Conservation (phyloP, 2,113 vertebrate genomes). For the Poecile atricapillus region DNA sequence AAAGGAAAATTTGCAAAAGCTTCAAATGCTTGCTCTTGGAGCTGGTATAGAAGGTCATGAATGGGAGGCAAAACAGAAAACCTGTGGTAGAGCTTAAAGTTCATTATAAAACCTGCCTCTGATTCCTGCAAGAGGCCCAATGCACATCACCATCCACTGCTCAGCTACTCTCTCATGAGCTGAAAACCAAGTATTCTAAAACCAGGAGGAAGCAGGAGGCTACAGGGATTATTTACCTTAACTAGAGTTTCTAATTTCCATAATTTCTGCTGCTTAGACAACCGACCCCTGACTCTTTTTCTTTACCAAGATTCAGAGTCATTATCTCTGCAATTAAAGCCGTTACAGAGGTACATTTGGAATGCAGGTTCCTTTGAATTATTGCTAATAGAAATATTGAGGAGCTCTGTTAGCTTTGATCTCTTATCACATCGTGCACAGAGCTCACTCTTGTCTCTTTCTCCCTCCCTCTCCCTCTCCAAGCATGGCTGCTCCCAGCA, state of each 20-base stretch:
- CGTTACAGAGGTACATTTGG: slow-evolving; percentile 12
- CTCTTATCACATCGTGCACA: slow-evolving; percentile 13
- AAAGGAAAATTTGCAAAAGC: background rate
- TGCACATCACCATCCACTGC: background rate
- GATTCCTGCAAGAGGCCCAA: background rate
- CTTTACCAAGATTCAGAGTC: background rate
- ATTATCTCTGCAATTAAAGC: slow-evolving; percentile 65
- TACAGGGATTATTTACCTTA: background rate
- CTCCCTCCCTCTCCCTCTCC: background rate
- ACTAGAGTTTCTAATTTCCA: background rate
- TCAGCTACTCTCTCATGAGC: background rate
- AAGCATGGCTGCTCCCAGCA: background rate
- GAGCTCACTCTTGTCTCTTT: background rate
- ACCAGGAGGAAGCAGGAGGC: background rate
- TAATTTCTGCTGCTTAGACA: slow-evolving; percentile 20
- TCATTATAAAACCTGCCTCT: background rate
- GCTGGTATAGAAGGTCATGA: background rate
- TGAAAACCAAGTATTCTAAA: background rate
- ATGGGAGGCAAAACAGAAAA: background rate
- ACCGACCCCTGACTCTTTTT: background rate
- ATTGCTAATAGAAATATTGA: slow-evolving; percentile 18
- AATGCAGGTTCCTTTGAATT: slow-evolving; percentile 40
- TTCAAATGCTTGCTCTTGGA: background rate
- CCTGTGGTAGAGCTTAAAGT: background rate
- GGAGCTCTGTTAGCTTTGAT: slow-evolving; percentile 54